A percentile compares a stretch with the other conserved stretches of the same genome.
Evolutionary conservation across 1,140 invertebrate species (phyloP).

Genomic region (Atopsyche davidsoni): DNA sequence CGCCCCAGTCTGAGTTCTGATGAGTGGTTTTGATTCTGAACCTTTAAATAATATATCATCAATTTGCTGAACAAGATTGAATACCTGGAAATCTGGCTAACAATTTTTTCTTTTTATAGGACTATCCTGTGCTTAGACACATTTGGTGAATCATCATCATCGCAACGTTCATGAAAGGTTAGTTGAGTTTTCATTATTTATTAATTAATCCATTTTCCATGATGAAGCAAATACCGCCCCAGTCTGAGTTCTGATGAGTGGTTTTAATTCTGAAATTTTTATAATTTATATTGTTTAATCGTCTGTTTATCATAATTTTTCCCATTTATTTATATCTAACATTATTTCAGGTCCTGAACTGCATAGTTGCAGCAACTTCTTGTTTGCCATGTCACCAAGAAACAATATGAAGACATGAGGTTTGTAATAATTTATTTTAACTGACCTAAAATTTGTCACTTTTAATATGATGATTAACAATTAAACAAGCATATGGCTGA

Average conservation of each 20-base stretch:
- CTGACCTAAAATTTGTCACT: too few relatives aligned
- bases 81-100: too few relatives aligned
- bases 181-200: not conserved
- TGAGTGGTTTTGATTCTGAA: conserved; percentile 15
- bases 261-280: conserved; percentile 15
- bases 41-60: too few relatives aligned
- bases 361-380: too few relatives aligned
- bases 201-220: conserved; percentile 6
- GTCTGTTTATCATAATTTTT: conserved; percentile 3
- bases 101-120: too few relatives aligned
- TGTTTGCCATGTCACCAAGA: too few relatives aligned
- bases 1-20: conserved; percentile 21
- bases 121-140: too few relatives aligned
- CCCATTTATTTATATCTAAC: not conserved
- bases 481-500: conserved; percentile 22
- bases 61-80: too few relatives aligned
- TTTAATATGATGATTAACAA: too few relatives aligned
- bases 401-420: too few relatives aligned
- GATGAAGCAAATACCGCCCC: conserved; percentile 24
- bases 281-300: not conserved
- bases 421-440: too few relatives aligned
- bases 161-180: not conserved
- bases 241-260: conserved; percentile 18
- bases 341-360: conserved; percentile 1
- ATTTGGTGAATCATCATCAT: too few relatives aligned